Evolutionary conservation across 2,113 vertebrate species (phyloP).

Genomic region (Malurus elegans): DNA sequence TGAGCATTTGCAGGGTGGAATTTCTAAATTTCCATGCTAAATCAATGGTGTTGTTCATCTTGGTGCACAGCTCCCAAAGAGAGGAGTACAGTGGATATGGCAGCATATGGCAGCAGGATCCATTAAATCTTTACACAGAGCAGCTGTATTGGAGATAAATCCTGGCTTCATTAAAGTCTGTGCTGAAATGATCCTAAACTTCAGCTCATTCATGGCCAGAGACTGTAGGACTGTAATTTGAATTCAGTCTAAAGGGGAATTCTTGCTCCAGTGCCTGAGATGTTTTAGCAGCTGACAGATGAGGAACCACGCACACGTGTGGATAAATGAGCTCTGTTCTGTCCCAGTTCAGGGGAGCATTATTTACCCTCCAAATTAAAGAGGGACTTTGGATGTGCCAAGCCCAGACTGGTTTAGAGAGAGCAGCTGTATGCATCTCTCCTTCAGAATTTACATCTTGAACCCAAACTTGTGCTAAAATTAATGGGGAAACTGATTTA

Average conservation of each 20-base stretch:
- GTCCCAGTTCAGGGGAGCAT: not conserved
- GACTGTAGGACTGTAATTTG: not conserved
- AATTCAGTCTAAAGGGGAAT: not conserved
- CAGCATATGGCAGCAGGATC: not conserved
- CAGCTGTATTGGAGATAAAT: not conserved
- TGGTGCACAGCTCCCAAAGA: not conserved
- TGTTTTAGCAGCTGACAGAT: constrained; percentile 7
- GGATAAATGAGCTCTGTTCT: constrained; percentile 14
- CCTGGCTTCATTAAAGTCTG: not conserved
- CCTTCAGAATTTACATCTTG: not conserved
- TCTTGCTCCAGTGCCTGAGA: not conserved
- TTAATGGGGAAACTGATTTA: not conserved
- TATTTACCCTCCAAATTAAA: not conserved
- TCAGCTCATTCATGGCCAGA: not conserved
- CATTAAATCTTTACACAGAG: not conserved
- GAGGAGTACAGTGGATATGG: not conserved
- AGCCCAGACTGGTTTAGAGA: not conserved
- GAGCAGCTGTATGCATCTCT: not conserved
- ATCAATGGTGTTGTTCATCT: not conserved
- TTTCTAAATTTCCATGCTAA: not conserved
- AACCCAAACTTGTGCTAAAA: not conserved
- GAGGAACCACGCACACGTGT: not conserved
- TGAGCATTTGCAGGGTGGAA: not conserved
- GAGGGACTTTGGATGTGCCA: not conserved
- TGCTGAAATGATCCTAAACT: not conserved